phyloP scores from a whole-genome alignment of 2,888 invertebrate genomes.

The Drosophila histrio region DNA sequence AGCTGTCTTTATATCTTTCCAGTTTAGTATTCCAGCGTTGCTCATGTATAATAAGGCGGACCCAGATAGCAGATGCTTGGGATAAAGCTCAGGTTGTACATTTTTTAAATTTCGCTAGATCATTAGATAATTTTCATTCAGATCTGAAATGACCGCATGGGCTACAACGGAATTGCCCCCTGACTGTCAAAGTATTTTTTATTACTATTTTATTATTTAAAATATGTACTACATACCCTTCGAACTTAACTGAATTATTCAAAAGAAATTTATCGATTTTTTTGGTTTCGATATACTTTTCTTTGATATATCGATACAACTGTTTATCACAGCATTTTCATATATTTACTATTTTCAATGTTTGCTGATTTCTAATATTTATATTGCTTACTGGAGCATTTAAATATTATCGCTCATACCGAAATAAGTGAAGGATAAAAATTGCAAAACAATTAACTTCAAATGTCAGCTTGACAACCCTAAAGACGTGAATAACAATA shows the following conservation, averaged over 20 bases:
- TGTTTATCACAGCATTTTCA: background rate
- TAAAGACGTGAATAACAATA: conserved; percentile 40
- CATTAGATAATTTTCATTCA: too few species aligned
- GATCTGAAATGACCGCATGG: too few species aligned
- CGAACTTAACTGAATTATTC: background rate
- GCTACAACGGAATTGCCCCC: too few species aligned
- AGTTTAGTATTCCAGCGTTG: too few species aligned
- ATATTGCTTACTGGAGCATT: too few species aligned
- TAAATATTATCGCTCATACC: background rate
- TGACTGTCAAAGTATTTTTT: too few species aligned
- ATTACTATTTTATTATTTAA: background rate
- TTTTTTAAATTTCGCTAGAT: too few species aligned
- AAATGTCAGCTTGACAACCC: conserved; percentile 58
- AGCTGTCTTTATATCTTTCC: too few species aligned
- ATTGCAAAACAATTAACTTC: background rate
- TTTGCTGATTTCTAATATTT: background rate
- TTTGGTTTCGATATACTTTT: background rate
- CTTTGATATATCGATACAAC: background rate
- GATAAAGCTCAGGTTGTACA: too few species aligned
- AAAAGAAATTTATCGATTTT: background rate
- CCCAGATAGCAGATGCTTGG: too few species aligned
- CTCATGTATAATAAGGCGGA: too few species aligned
- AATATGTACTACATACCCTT: background rate
- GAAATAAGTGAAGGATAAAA: background rate
- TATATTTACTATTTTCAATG: background rate